Evolutionary conservation across 35 echinoderm and acorn worm genomes (phyloP).

Genomic region (Stichopus chloronotus): DNA sequence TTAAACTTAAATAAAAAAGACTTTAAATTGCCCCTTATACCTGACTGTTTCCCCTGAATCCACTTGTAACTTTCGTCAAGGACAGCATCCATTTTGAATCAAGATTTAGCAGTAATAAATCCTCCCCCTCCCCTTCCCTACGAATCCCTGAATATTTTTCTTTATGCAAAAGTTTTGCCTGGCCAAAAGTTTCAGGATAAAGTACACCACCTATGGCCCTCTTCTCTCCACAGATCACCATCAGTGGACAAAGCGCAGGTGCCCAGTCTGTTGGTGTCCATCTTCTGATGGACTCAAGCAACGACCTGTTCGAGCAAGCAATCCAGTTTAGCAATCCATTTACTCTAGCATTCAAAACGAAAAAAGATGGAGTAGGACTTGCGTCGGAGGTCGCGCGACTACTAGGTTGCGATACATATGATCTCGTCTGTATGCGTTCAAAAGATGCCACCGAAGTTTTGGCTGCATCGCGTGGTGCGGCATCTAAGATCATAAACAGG

Average conservation of each 20-base stretch:
- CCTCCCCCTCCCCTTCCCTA: too few species aligned
- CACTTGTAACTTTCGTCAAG: too few species aligned
- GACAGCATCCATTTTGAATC: too few species aligned
- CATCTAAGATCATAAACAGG: constrained; percentile 20
- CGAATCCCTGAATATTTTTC: too few species aligned
- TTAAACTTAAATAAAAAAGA: too few species aligned
- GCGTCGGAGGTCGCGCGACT: constrained; percentile 39
- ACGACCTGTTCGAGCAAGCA: constrained; percentile 55
- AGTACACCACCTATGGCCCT: too few species aligned
- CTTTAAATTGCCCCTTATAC: too few species aligned
- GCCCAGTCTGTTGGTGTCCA: constrained; percentile 62
- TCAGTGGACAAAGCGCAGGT: constrained; percentile 70
- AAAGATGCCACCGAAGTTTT: constrained; percentile 4
- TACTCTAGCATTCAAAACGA: constrained; percentile 59
- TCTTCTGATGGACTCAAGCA: constrained; percentile 46
- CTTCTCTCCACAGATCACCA: constrained; percentile 14
- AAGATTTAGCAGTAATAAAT: too few species aligned
- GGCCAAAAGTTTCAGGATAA: too few species aligned
- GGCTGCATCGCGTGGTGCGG: constrained; percentile 20
- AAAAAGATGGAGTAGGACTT: constrained; percentile 35
- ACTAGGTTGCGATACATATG: constrained; percentile 48
- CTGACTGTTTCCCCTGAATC: too few species aligned
- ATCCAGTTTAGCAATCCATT: constrained; percentile 67
- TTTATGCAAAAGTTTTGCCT: too few species aligned
- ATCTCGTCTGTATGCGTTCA: constrained; percentile 51